A percentile compares a stretch with the other conserved stretches of the same genome.
Evolutionary conservation across 1,140 invertebrate species (phyloP).

Genomic region (Frieseomelitta varia): DNA sequence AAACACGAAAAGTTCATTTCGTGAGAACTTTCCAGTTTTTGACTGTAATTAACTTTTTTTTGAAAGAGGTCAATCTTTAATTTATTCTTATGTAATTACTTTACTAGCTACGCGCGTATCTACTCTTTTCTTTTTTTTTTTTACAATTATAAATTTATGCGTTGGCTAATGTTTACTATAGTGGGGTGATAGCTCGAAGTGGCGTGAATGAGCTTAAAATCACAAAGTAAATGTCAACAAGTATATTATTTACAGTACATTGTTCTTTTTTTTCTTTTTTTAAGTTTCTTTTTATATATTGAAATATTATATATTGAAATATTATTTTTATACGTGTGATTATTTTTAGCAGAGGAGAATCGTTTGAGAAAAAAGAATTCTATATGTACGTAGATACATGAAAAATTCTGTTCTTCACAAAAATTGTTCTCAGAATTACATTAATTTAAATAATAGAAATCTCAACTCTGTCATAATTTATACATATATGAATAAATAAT

Average conservation of each 20-base stretch:
- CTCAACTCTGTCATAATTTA: neutral
- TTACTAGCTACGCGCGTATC: neutral
- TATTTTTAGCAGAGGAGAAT: neutral
- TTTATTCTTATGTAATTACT: neutral
- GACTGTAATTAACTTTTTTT: neutral
- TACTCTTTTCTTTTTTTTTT: neutral
- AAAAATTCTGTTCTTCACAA: no score
- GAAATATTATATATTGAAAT: neutral
- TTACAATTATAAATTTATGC: neutral
- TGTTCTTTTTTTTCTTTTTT: no score
- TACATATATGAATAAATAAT: no score
- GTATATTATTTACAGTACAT: neutral
- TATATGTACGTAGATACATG: no score
- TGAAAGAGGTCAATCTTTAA: neutral
- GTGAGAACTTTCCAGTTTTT: neutral
- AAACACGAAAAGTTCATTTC: neutral
- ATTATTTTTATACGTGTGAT: neutral
- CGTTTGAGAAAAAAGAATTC: no score
- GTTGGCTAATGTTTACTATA: neutral
- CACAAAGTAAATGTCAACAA: neutral
- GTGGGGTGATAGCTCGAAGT: neutral
- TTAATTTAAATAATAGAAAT: neutral
- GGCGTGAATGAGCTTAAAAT: neutral
- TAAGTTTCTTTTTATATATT: neutral
- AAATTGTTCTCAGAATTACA: no score